Base-by-base conservation (phyloP, 2,113 vertebrate genomes). In the Dascyllus trimaculatus region DNA sequence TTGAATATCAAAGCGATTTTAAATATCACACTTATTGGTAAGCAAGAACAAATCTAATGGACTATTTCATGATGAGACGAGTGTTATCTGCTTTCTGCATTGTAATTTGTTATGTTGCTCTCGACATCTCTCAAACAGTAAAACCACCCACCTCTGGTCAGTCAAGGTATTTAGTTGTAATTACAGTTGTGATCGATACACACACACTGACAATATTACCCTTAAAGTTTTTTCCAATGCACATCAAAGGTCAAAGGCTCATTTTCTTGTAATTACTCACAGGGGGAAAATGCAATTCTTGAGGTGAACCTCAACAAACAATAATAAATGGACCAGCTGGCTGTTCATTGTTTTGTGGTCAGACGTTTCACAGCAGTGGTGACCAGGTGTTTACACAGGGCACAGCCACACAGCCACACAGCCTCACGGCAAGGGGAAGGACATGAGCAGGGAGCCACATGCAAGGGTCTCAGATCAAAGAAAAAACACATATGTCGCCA, bases 201-300 rank as follows among this genome's bases (percentile, higher is more conserved):
- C 82, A 75, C 79, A 65, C 76, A 89, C 87, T 86, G 89, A 91
- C 88, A 88, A 85, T 90, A 90, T 83, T 87, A 80, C 83, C 78
- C 81, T 82, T 91, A 87, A 92, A 86, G 85, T 87, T 93, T 93
- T 89, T 85, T 70, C 82, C 88, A 80, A 90, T 93, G 92, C 73
- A 88, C 89, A 93, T 90, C 87, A 89, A 92, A 93, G 94, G 94
- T 95, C 93, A 95, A 94, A 93, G 89, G 91, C 91, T 93, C 75
- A 79, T 93, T 93, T 93, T 85, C 77, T 85, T 82, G 87, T 94
- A 94, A 95, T 94, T 93, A 94, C 91, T 93, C 94, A 92, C 80
- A 17, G 70, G 91, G 79, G 87, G 85, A 75, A 14, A 25, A 35
- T 71, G 85, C 80, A 84, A 84, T 85, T 81, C 84, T 88, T 89